Base-by-base conservation (phyloP, 35 echinoderm and acorn worm species). In the Strongylocentrotus purpuratus region DNA sequence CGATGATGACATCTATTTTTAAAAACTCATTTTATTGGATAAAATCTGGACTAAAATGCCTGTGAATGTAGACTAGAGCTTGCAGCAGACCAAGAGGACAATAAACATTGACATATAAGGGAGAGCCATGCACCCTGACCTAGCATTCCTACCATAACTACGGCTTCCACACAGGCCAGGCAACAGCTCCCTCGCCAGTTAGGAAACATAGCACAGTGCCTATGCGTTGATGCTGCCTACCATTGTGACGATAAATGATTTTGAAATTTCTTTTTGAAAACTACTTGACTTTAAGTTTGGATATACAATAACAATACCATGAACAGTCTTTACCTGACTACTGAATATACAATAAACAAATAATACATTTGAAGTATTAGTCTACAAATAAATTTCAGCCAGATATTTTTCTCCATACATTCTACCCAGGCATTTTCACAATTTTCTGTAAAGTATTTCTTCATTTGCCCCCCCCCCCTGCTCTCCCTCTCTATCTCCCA, bases 61-160 rank as follows among this genome's bases (percentile, higher is more conserved):
- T n/a, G 22, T 8, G 2, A 78, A 28, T 22, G 65, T 78, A 78
- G 65, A 78, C 65, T 78, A 78, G 65, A 78, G 5, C 7, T 78
- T 22, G n/a, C n/a, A 33, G 87, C 87, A 89, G 46, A 33, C 48
- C 91, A 58, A 58, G 91, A 58, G 91, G 46, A 93, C 91, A 93
- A 93, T 93, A 93, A 93, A 93, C 91, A 93, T 93, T 50, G 91
- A 93, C 91, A 93, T 93, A 93, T 93, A 93, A 50, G 91, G 91
- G 91, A 93, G 91, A 93, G 46, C 91, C 91, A 46, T 93, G 46
- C 31, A 50, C 91, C 91, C n/a, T 33, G 91, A 33, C 31, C n/a
- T 47, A 46, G 91, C 91, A 93, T 93, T 93, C 91, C 91, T 58
- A 20, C 46, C 91, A 93, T 93, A 93, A 28, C 91, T 55, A 25